A percentile compares a stretch with the other conserved stretches of the same genome.
Evolutionary conservation across 1,140 invertebrate genomes (phyloP).

Genomic region (Catajapyx aquilonaris): DNA sequence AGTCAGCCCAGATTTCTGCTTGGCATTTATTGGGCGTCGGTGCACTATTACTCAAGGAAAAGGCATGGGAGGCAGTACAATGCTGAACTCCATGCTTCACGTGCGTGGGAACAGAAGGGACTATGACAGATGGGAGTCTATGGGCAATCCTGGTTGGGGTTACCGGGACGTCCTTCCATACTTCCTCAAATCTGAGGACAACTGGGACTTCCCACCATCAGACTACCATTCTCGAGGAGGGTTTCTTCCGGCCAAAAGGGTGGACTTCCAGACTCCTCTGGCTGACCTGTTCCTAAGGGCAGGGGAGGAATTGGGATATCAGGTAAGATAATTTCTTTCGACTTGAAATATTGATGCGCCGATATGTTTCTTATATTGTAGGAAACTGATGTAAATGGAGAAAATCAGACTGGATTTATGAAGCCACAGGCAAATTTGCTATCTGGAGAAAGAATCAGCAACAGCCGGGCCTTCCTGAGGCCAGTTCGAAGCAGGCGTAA

Average conservation of each 20-base stretch:
- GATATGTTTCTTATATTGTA: constrained; percentile 22
- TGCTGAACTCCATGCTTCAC: constrained; percentile 95
- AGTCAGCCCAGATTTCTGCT: no score
- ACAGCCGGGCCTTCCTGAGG: constrained; percentile 33
- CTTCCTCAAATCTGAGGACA: constrained; percentile 82
- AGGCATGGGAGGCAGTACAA: constrained; percentile 55
- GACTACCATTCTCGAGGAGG: constrained; percentile 49
- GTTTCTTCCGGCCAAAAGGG: constrained; percentile 55
- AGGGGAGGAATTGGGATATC: constrained; percentile 24
- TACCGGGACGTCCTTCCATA: constrained; percentile 68
- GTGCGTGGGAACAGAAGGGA: constrained; percentile 79
- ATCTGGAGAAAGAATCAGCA: constrained; percentile 35
- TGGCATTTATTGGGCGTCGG: no score
- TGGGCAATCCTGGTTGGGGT: constrained; percentile 83
- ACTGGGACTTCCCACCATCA: constrained; percentile 33
- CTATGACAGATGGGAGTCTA: constrained; percentile 78
- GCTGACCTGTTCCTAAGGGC: constrained; percentile 57
- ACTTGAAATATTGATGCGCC: constrained; percentile 9
- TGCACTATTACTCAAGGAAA: constrained; percentile 75
- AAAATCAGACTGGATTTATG: constrained; percentile 32
- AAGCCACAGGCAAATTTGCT: constrained; percentile 41
- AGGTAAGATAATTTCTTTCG: no score
- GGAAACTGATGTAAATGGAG: constrained; percentile 39
- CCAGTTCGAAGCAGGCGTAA: constrained; percentile 34
- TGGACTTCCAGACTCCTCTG: constrained; percentile 56